Base-by-base conservation (phyloP, 1,140 invertebrate genomes). In the Micrasema longulum region DNA sequence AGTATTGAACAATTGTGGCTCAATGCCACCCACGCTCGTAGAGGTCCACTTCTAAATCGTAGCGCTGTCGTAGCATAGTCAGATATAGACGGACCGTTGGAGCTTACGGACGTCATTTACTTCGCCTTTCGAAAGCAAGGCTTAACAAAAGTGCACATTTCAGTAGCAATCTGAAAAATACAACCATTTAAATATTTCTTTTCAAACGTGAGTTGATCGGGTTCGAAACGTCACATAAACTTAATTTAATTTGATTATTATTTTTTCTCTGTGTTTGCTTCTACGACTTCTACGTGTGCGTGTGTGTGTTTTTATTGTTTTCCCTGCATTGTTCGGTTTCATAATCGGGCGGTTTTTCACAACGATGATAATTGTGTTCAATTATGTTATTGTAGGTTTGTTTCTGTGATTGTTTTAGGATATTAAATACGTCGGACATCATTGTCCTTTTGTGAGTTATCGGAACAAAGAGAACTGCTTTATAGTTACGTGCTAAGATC, bases 131-230 rank as follows among this genome's bases (percentile, higher is more conserved):
- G 18, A 18, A 22, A 12, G 11, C 48, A 23, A 47, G 43, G 5
- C 11, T 60, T 10, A 43, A 60, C 18, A 22, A 48, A 41, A 60
- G 55, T 41, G 55, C 35, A 60, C 36, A 60, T 60, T 60, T 60
- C 31, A 41, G 14, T 41, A 20, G 55, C 41, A 35, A 60, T 36
- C 53, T 18, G 36, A 16, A 57, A n/a, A 36, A 31, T 52, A n/a
- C n/a, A n/a, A 31, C 26, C 26, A 31, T 31, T 31, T 31, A 2
- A 7, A 31, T 31, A 31, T 31, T 31, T 31, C 3, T 31, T 31
- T 31, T 31, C 26, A 31, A 31, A 31, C 2, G 26, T 31, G 26
- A 31, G 26, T 31, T 4, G 7, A 2, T 31, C 7, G 3, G 26
- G 26, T 31, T 2, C 7, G 2, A 7, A 31, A 2, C 26, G 26